These are phyloP conservation scores for Pteronura brasiliensis DNA, from an alignment of 2,113 vertebrate species.

Conservation along the genomic window DNA sequence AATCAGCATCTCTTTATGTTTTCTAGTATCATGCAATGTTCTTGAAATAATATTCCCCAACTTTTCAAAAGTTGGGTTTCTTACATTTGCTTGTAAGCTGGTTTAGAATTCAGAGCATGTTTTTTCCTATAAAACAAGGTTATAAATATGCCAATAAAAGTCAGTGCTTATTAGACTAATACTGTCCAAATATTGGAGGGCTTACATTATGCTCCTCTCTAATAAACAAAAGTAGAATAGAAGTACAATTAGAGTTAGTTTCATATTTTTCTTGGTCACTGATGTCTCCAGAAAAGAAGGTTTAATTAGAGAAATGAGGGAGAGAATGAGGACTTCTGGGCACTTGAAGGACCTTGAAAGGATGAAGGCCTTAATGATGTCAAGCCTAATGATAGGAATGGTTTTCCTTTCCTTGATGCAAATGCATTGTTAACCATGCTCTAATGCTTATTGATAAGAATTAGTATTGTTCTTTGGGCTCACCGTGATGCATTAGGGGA, in stretches of 20 bases:
- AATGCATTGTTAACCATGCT: neutral
- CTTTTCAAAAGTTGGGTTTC: constrained; percentile 17
- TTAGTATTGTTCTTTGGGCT: constrained; percentile 22
- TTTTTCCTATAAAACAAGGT: neutral
- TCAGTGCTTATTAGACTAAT: neutral
- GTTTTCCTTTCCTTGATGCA: neutral
- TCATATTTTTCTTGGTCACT: neutral
- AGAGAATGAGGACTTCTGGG: neutral
- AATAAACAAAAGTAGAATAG: neutral
- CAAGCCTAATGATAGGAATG: neutral
- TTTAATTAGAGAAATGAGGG: neutral
- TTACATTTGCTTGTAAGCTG: neutral
- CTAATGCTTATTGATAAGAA: neutral
- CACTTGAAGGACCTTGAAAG: neutral
- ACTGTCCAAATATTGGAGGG: neutral
- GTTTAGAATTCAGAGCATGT: neutral
- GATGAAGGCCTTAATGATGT: neutral
- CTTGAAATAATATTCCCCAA: constrained; percentile 24
- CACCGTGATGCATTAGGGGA: neutral
- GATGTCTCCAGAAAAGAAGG: neutral
- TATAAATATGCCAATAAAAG: neutral
- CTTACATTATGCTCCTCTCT: neutral
- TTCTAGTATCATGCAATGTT: neutral
- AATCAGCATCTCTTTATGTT: constrained; percentile 9
- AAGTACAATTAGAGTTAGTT: neutral